A percentile compares a stretch with the other conserved stretches of the same genome.
Conservation (phyloP, 2,888 invertebrate species). For the Hydroisotoma schaefferi region DNA sequence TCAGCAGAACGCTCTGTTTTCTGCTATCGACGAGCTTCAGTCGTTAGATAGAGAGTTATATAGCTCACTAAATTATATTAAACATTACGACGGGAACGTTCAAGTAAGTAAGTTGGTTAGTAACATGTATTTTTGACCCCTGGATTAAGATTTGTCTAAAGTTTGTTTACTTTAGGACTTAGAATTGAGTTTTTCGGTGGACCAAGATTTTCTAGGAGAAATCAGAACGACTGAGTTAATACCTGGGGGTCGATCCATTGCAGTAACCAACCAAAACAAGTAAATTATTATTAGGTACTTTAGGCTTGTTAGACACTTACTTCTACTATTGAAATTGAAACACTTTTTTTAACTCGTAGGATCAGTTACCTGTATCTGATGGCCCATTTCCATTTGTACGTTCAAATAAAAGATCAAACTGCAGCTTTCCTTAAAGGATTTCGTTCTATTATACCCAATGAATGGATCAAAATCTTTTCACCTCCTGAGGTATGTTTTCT, state of each 20-base stretch:
- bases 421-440: slow-evolving; percentile 95
- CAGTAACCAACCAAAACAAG: slow-evolving; percentile 97
- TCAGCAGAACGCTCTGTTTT: slow-evolving; percentile 87
- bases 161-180: slow-evolving; percentile 61
- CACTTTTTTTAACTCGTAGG: slow-evolving; percentile 55
- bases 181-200: slow-evolving; percentile 92
- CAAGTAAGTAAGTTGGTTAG: slow-evolving; percentile 24
- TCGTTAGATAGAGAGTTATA: slow-evolving; percentile 95
- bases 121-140: neutral
- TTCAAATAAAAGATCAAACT: slow-evolving; percentile 95
- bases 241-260: slow-evolving; percentile 87
- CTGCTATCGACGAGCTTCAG: slow-evolving; percentile 96
- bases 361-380: slow-evolving; percentile 97
- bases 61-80: slow-evolving; percentile 90
- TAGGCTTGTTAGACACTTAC: neutral
- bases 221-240: slow-evolving; percentile 92
- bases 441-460: slow-evolving; percentile 87
- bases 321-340: neutral
- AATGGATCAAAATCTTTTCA: slow-evolving; percentile 92
- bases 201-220: slow-evolving; percentile 90
- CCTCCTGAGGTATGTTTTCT: slow-evolving; percentile 72
- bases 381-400: slow-evolving; percentile 98
- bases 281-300: slow-evolving; percentile 52
- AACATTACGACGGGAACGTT: slow-evolving; percentile 67
- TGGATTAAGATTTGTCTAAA: neutral